These are phyloP conservation scores for Stigmatopora nigra DNA, from an alignment of 2,113 vertebrate genomes.

Conservation along the genomic window DNA sequence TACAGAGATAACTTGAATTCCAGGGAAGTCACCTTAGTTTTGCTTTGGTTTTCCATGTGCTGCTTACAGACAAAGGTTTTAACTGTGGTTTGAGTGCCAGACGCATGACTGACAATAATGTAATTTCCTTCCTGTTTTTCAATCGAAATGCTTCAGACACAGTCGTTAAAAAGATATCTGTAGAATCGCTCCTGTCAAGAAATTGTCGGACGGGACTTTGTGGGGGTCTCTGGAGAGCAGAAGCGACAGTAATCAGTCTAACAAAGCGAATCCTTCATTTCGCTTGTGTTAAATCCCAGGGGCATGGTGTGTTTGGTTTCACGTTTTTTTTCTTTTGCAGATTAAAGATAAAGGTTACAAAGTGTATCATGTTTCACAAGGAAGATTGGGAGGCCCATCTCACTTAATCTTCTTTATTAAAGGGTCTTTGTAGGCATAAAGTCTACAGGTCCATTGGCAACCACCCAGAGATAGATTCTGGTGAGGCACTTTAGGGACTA, in stretches of 20 bases:
- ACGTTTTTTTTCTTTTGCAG: conserved; percentile 20
- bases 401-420: conserved; percentile 42
- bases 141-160: conserved; percentile 38
- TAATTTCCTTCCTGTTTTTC: conserved; percentile 44
- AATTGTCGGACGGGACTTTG: conserved; percentile 23
- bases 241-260: conserved; percentile 17
- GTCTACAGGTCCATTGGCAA: conserved; percentile 17
- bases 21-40: conserved; percentile 44
- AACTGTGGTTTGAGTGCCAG: conserved; percentile 54
- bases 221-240: conserved; percentile 22
- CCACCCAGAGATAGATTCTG: conserved; percentile 36
- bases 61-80: conserved; percentile 45
- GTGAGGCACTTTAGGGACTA: conserved; percentile 47
- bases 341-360: conserved; percentile 29
- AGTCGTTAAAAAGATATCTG: conserved; percentile 35
- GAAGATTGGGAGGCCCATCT: conserved; percentile 30
- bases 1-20: conserved; percentile 44
- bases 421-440: conserved; percentile 31
- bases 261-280: conserved; percentile 28
- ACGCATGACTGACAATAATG: conserved; percentile 40
- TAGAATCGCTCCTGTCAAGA: conserved; percentile 35
- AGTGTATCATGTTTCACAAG: conserved; percentile 29
- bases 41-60: conserved; percentile 28
- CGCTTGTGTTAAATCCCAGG: conserved; percentile 13
- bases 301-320: conserved; percentile 15